Percentiles rank a stretch among this genome's conserved stretches.
Evolutionary conservation across 2,797 vertebrate genomes (phyloP).

Genomic region (Pithecia hirsuta): DNA sequence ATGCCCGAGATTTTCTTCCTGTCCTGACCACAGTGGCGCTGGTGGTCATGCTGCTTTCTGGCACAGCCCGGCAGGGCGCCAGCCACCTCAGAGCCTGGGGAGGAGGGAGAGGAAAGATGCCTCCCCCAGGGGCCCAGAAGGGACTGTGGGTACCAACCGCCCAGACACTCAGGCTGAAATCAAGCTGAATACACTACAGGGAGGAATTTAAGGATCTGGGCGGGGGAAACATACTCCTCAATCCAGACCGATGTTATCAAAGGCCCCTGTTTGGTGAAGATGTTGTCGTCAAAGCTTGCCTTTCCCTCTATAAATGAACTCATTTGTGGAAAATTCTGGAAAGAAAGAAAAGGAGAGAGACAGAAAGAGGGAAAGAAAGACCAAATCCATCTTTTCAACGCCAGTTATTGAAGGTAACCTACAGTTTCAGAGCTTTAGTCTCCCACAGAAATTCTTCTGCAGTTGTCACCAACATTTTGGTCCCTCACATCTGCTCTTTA

Average conservation of each 20-base stretch:
- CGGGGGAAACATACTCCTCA: background rate
- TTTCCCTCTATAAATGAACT: slow-evolving; percentile 53
- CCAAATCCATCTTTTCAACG: background rate
- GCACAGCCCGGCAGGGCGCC: slow-evolving; percentile 65
- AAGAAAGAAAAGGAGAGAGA: background rate
- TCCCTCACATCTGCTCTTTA: background rate
- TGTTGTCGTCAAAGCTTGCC: background rate
- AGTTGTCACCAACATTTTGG: background rate
- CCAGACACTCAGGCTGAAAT: slow-evolving; percentile 33
- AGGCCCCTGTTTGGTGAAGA: slow-evolving; percentile 27
- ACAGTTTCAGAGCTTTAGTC: background rate
- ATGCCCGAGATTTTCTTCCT: slow-evolving; percentile 72
- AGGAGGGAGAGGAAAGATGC: slow-evolving; percentile 8
- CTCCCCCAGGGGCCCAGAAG: slow-evolving; percentile 33
- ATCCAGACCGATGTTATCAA: slow-evolving; percentile 9
- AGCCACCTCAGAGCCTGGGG: slow-evolving; percentile 44
- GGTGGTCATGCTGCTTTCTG: slow-evolving; percentile 73
- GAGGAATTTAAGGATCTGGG: background rate
- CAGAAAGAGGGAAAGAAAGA: background rate
- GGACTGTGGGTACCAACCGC: slow-evolving; percentile 48
- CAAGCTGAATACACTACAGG: slow-evolving; percentile 68
- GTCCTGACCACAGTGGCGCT: slow-evolving; percentile 51
- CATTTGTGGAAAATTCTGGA: slow-evolving; percentile 41
- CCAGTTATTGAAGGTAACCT: background rate
- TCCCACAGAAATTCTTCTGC: background rate